phyloP scores from a whole-genome alignment of 2,113 vertebrate species.

The Daphoenositta chrysoptera region DNA sequence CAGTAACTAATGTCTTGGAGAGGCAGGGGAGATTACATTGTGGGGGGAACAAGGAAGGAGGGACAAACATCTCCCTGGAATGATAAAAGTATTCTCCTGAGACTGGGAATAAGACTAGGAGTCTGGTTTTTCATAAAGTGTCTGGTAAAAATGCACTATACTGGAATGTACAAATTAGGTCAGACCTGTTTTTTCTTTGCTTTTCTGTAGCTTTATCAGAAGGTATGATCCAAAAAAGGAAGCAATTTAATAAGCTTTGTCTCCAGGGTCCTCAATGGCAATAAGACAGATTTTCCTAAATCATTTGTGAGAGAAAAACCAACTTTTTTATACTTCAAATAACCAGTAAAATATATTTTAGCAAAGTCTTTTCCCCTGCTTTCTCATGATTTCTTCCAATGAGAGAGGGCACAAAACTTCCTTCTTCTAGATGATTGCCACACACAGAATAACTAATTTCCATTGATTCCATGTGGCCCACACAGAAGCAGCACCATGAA shows the following conservation, averaged over 20 bases:
- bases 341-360: not conserved
- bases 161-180: not conserved
- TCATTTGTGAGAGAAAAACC: not conserved
- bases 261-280: not conserved
- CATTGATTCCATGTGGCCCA: not conserved
- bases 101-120: not conserved
- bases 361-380: not conserved
- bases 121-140: not conserved
- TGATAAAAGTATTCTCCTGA: not conserved
- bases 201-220: not conserved
- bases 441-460: not conserved
- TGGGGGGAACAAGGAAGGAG: not conserved
- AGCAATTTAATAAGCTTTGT: not conserved
- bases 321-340: not conserved
- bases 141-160: not conserved
- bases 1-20: not conserved
- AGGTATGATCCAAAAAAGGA: not conserved
- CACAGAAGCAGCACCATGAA: not conserved
- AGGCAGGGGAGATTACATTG: not conserved
- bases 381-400: not conserved
- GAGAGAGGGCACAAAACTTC: not conserved
- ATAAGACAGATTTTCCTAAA: not conserved
- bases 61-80: not conserved
- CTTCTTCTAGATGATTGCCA: not conserved
- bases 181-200: not conserved